These are phyloP conservation scores for Turritopsis dohrnii DNA, from an alignment of 30 jellyfish, hydroid and myxozoan species.

Conservation along the genomic window DNA sequence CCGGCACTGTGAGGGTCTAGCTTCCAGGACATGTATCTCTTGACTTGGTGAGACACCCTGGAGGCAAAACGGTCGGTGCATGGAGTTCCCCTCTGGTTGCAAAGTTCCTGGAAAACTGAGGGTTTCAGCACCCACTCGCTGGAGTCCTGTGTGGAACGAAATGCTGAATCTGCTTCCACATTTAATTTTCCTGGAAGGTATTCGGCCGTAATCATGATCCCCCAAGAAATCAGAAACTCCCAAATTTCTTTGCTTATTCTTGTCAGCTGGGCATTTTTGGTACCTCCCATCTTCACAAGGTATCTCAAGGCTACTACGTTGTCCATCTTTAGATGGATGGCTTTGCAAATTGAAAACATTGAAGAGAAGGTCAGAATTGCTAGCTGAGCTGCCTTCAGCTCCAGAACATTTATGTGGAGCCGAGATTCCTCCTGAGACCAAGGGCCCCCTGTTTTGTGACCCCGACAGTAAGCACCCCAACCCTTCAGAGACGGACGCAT, in stretches of 20 bases:
- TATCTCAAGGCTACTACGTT: constrained; percentile 28
- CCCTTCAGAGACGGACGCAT: constrained; percentile 32
- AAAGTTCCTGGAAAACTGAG: not conserved
- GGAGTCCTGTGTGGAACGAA: not conserved
- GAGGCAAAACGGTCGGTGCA: not conserved
- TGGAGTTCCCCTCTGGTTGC: not conserved
- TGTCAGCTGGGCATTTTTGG: not conserved
- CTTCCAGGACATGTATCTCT: not conserved
- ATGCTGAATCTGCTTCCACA: not conserved
- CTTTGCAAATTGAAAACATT: too few species aligned
- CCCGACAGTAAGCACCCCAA: constrained; percentile 43
- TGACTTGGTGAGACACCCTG: not conserved
- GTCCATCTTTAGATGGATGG: constrained; percentile 39
- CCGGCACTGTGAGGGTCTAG: constrained; percentile 13
- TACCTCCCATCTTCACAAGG: constrained; percentile 33
- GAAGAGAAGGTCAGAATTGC: constrained; percentile 23
- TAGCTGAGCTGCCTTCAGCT: constrained; percentile 7
- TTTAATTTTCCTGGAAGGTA: constrained; percentile 10
- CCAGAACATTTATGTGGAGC: constrained; percentile 29
- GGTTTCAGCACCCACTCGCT: not conserved
- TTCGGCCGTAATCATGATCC: constrained; percentile 7
- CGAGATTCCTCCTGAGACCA: constrained; percentile 28
- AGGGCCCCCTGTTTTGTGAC: constrained; percentile 23
- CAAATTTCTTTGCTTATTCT: constrained; percentile 15
- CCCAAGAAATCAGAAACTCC: not conserved